These are phyloP conservation scores for Drosophila burlai DNA, from an alignment of 1,140 invertebrate species.

Conservation along the genomic window DNA sequence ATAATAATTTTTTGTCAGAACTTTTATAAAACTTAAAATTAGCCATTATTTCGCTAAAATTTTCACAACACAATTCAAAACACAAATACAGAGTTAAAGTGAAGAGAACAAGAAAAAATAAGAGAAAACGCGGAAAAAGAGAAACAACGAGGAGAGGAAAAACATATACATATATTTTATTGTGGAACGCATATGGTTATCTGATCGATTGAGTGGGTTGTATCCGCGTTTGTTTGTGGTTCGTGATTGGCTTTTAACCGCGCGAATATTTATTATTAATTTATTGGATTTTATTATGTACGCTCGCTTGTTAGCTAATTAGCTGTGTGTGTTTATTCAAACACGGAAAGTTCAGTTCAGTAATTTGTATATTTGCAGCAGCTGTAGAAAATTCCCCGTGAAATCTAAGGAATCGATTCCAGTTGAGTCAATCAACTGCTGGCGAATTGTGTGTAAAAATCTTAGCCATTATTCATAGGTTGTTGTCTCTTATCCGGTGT, in stretches of 20 bases:
- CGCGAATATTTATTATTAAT: conserved; percentile 61
- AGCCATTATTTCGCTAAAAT: neutral
- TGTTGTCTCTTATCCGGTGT: neutral
- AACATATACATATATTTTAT: neutral
- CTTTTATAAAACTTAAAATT: too few species aligned
- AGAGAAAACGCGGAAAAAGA: conserved; percentile 7
- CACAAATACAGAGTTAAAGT: neutral
- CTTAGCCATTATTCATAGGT: conserved; percentile 4
- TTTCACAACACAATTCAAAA: neutral
- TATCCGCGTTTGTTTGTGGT: conserved; percentile 32
- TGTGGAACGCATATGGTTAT: conserved; percentile 48
- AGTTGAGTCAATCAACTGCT: conserved; percentile 10
- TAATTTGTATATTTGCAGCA: neutral
- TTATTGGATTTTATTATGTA: conserved; percentile 61
- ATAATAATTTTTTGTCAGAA: too few species aligned
- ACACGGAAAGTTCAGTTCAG: conserved; percentile 8
- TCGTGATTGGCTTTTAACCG: conserved; percentile 43
- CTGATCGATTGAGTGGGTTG: conserved; percentile 32
- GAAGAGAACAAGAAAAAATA: neutral
- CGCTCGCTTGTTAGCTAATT: conserved; percentile 33
- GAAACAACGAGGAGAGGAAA: neutral
- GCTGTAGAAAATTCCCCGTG: neutral
- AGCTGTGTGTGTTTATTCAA: conserved; percentile 52
- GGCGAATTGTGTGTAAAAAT: neutral
- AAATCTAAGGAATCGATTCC: conserved; percentile 6